Evolutionary conservation across 2,797 vertebrate genomes (phyloP).

Genomic region (Sus cebifrons): DNA sequence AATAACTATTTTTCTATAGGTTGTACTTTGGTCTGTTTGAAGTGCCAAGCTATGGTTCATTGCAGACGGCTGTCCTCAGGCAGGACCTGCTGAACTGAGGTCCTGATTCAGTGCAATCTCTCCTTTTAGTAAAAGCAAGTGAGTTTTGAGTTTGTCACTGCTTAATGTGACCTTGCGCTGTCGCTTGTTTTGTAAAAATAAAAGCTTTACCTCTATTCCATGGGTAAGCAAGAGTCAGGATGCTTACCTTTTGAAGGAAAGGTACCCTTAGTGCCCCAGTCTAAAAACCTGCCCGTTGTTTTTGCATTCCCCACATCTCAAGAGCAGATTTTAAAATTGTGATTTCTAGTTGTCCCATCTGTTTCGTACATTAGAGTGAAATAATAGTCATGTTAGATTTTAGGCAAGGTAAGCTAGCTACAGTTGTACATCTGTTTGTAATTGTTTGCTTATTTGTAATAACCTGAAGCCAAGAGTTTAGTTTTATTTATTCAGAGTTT

Average conservation of each 20-base stretch:
- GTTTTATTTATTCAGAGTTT: not conserved
- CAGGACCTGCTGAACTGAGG: not conserved
- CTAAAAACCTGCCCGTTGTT: not conserved
- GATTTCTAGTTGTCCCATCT: slow-evolving; percentile 33
- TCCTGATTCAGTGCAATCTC: not conserved
- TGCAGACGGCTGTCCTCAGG: not conserved
- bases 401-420: not conserved
- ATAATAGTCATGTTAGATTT: slow-evolving; percentile 1
- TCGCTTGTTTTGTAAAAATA: not conserved
- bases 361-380: slow-evolving; percentile 20
- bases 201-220: slow-evolving; percentile 10
- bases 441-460: slow-evolving; percentile 47
- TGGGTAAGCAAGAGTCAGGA: slow-evolving; percentile 14
- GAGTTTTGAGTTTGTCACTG: not conserved
- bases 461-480: slow-evolving; percentile 1
- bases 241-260: slow-evolving; percentile 10
- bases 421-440: slow-evolving; percentile 33
- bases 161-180: not conserved
- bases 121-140: slow-evolving; percentile 31
- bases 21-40: slow-evolving; percentile 69
- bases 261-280: not conserved
- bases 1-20: slow-evolving; percentile 10
- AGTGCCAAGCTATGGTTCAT: not conserved
- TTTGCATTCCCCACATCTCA: slow-evolving; percentile 16
- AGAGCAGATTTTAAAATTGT: slow-evolving; percentile 44